Evolutionary conservation across 2,888 invertebrate species (phyloP).

Genomic region (Phaonia tiefii): DNA sequence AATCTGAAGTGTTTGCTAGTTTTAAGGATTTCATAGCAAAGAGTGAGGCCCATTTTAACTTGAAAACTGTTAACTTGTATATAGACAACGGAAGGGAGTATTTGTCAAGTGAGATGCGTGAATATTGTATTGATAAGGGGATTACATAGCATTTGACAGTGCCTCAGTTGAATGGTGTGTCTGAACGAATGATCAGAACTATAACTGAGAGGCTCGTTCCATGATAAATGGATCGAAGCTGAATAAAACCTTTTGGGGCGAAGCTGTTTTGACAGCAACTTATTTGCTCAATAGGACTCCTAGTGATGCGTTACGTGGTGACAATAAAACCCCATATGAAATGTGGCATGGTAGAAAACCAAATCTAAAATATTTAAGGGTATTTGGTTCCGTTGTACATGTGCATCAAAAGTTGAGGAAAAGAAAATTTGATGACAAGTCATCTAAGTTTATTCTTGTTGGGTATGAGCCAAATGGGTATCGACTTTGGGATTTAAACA

Average conservation of each 20-base stretch:
- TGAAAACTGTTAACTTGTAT: no score
- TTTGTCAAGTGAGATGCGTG: slow-evolving; percentile 72
- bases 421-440: no score
- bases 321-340: slow-evolving; percentile 76
- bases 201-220: slow-evolving; percentile 76
- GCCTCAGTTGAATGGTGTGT: no score
- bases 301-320: slow-evolving; percentile 72
- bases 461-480: slow-evolving; percentile 64
- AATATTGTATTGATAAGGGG: slow-evolving; percentile 72
- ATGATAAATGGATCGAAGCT: slow-evolving; percentile 69
- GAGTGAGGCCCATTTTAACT: no score
- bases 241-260: slow-evolving; percentile 74
- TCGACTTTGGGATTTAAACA: slow-evolving; percentile 64
- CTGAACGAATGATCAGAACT: no score
- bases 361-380: slow-evolving; percentile 64
- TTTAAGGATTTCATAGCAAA: slow-evolving; percentile 49
- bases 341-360: no score
- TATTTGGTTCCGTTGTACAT: slow-evolving; percentile 66
- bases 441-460: no score
- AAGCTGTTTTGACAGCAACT: no score
- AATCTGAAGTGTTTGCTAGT: slow-evolving; percentile 71
- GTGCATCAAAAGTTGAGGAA: slow-evolving; percentile 61
- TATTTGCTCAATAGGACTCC: slow-evolving; percentile 76
- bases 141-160: slow-evolving; percentile 76
- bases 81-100: slow-evolving; percentile 70